Evolutionary conservation across 2,888 invertebrate species (phyloP).

Genomic region (Octodonta nipae): DNA sequence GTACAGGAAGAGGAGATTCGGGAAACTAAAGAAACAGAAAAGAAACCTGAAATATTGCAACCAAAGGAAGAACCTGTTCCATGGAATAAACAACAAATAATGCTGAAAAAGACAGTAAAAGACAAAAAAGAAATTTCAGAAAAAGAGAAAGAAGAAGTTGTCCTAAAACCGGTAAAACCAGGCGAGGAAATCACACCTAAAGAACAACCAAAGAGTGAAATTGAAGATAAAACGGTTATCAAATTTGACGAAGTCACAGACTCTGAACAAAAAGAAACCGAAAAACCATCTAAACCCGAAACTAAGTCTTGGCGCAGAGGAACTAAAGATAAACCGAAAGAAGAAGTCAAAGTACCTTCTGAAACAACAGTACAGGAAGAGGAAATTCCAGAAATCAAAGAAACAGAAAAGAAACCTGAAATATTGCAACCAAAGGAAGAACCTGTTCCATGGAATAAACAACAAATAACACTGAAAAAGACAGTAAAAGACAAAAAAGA

Average conservation of each 20-base stretch:
- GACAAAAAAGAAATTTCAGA: slow-evolving; percentile 29
- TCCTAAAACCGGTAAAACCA: slow-evolving; percentile 12
- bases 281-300: too few relatives aligned
- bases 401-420: slow-evolving; percentile 10
- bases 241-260: too few relatives aligned
- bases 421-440: slow-evolving; percentile 22
- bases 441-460: slow-evolving; percentile 46
- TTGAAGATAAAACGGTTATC: too few relatives aligned
- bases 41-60: slow-evolving; percentile 4
- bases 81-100: slow-evolving; percentile 49
- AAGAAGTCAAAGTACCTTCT: slow-evolving; percentile 4
- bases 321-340: slow-evolving; percentile 11
- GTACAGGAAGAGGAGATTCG: slow-evolving; percentile 4
- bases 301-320: slow-evolving; percentile 21
- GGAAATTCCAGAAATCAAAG: slow-evolving; percentile 6
- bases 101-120: slow-evolving; percentile 38
- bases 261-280: too few relatives aligned
- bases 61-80: slow-evolving; percentile 24
- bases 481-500: slow-evolving; percentile 30
- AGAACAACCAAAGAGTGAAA: slow-evolving; percentile 1
- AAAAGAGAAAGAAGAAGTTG: slow-evolving; percentile 13
- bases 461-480: slow-evolving; percentile 41
- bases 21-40: slow-evolving; percentile 5
- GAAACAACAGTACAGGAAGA: slow-evolving; percentile 2
- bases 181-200: slow-evolving; percentile 25